Percentiles rank a stretch among this genome's conserved stretches.
These are phyloP conservation scores for Drosophila persimilis DNA, from an alignment of 1,140 invertebrate genomes.

Conservation along the genomic window DNA sequence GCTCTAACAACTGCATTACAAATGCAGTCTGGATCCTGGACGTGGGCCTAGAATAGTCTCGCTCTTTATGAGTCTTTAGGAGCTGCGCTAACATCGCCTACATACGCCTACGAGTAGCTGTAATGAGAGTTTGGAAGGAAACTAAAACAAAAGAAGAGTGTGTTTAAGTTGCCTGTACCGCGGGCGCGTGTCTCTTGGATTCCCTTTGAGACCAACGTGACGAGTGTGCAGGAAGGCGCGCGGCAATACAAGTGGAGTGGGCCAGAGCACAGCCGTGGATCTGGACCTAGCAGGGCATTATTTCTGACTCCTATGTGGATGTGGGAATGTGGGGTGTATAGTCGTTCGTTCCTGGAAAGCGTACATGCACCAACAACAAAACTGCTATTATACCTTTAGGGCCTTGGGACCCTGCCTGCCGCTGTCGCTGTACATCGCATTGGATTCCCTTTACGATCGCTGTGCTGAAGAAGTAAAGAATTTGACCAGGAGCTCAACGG, in stretches of 20 bases:
- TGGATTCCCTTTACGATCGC: constrained; percentile 72
- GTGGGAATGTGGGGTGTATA: neutral
- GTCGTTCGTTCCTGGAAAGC: constrained; percentile 27
- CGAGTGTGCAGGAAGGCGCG: constrained; percentile 18
- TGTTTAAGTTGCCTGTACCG: constrained; percentile 36
- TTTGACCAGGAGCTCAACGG: constrained; percentile 10
- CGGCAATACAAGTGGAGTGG: neutral
- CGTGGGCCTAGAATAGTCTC: neutral
- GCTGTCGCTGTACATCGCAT: constrained; percentile 71
- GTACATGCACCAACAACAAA: constrained; percentile 24
- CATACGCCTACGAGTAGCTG: constrained; percentile 11
- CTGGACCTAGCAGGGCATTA: constrained; percentile 1
- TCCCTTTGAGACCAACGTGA: constrained; percentile 73
- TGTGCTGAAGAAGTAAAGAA: constrained; percentile 31
- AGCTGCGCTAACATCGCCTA: neutral
- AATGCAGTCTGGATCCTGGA: neutral
- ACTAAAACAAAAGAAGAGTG: constrained; percentile 42
- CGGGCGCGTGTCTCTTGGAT: constrained; percentile 78
- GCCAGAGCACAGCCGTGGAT: constrained; percentile 2
- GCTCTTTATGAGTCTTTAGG: neutral
- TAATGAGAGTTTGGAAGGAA: constrained; percentile 26
- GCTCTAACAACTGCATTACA: neutral
- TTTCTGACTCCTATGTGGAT: constrained; percentile 17
- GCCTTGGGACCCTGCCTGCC: constrained; percentile 50
- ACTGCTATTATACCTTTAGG: constrained; percentile 23